Percentiles rank a stretch among this genome's conserved stretches.
phyloP scores from a whole-genome alignment of 2,797 vertebrate genomes.

The Sebastes diaconus region DNA sequence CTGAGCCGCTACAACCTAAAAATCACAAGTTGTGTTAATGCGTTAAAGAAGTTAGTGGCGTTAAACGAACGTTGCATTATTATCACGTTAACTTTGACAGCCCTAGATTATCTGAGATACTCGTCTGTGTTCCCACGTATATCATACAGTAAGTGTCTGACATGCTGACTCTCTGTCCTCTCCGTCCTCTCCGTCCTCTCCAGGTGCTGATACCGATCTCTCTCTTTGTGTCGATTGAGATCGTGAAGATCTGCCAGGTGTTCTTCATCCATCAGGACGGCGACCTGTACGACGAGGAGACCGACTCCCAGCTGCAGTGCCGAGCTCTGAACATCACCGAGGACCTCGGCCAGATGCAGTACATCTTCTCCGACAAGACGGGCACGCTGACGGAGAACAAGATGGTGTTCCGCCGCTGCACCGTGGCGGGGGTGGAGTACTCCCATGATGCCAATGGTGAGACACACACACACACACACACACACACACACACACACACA shows the following conservation, averaged over 20 bases:
- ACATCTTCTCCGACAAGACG: slow-evolving; percentile 98
- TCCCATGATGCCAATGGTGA: slow-evolving; percentile 97
- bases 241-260: slow-evolving; percentile 97
- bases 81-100: too few relatives aligned
- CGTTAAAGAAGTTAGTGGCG: too few relatives aligned
- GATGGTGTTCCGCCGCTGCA: slow-evolving; percentile 98
- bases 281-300: slow-evolving; percentile 95
- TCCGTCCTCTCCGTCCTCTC: slow-evolving; percentile 1
- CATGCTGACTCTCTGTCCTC: too few relatives aligned
- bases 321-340: slow-evolving; percentile 97
- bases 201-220: slow-evolving; percentile 98
- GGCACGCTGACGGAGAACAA: slow-evolving; percentile 98
- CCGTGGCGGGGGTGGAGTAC: slow-evolving; percentile 95
- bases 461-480: slow-evolving; percentile 15
- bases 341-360: slow-evolving; percentile 97
- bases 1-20: too few relatives aligned
- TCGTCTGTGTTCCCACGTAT: too few relatives aligned
- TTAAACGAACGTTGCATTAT: too few relatives aligned
- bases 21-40: too few relatives aligned
- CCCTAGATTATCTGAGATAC: too few relatives aligned
- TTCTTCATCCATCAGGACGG: slow-evolving; percentile 97
- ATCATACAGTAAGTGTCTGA: too few relatives aligned
- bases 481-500: too few relatives aligned
- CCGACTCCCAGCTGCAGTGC: slow-evolving; percentile 93
- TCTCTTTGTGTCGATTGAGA: slow-evolving; percentile 98